Evolutionary conservation across 2,797 vertebrate species (phyloP).

Genomic region (Falco concolor): DNA sequence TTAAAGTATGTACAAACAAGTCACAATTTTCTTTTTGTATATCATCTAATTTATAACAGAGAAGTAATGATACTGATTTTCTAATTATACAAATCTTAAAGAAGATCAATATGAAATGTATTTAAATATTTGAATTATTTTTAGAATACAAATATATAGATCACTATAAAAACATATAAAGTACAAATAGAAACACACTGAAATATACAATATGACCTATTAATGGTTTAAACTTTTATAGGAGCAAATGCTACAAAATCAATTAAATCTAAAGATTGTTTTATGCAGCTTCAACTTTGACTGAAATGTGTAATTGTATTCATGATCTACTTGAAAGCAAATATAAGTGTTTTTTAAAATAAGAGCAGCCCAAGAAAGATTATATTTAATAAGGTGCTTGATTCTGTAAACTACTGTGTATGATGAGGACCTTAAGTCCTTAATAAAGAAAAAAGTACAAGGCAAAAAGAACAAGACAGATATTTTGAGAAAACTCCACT

Average conservation of each 20-base stretch:
- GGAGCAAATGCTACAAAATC: not conserved
- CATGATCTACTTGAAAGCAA: not conserved
- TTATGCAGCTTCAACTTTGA: not conserved
- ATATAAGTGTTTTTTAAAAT: not conserved
- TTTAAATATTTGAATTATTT: not conserved
- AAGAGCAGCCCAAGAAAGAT: not conserved
- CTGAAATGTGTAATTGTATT: not conserved
- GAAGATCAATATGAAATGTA: constrained; percentile 35
- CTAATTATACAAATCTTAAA: not conserved
- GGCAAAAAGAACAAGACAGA: not conserved
- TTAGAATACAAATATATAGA: not conserved
- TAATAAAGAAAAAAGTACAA: not conserved
- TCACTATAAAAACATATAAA: not conserved
- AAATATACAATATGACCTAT: not conserved
- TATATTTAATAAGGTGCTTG: not conserved
- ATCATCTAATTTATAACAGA: constrained; percentile 35
- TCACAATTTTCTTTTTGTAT: constrained; percentile 9
- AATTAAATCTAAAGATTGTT: not conserved
- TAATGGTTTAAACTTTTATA: not conserved
- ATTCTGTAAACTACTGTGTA: not conserved
- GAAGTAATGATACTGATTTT: constrained; percentile 36
- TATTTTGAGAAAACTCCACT: not conserved
- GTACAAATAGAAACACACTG: not conserved
- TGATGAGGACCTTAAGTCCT: not conserved
- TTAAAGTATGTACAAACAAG: constrained; percentile 32